Percentiles rank a stretch among this genome's conserved stretches.
Evolutionary conservation across 2,113 vertebrate species (phyloP).

Genomic region (Chlorodrepanis virens): DNA sequence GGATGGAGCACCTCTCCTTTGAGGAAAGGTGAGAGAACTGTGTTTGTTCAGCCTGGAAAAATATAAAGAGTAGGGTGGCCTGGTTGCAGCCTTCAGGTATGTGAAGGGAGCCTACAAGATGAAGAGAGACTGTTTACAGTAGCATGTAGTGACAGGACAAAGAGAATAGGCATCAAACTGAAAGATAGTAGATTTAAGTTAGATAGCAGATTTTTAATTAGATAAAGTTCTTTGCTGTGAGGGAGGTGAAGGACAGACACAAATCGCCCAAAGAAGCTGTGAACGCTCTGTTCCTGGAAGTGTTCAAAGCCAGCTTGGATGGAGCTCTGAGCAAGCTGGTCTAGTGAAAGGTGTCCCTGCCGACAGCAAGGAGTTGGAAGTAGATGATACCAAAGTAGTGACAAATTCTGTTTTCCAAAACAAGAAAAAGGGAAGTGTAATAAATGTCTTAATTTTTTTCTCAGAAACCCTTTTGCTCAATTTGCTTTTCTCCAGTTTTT

Average conservation of each 20-base stretch:
- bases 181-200: not conserved
- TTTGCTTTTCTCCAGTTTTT: not conserved
- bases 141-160: not conserved
- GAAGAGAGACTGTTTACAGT: not conserved
- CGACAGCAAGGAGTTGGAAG: not conserved
- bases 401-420: not conserved
- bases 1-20: not conserved
- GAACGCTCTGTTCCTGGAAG: not conserved
- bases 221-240: not conserved
- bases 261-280: not conserved
- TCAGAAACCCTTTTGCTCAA: not conserved
- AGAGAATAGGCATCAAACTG: not conserved
- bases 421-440: not conserved
- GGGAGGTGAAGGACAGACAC: not conserved
- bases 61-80: not conserved
- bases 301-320: not conserved
- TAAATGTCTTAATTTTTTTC: not conserved
- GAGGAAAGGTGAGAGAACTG: not conserved
- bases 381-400: not conserved
- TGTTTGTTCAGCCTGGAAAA: not conserved
- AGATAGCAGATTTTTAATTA: not conserved
- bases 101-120: not conserved
- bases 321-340: not conserved
- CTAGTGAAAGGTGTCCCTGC: not conserved
- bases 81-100: not conserved